Evolutionary conservation across 2,888 invertebrate species (phyloP), one percentile per base, ranked within the genome.

Genomic region (Cerceris rybyensis): DNA sequence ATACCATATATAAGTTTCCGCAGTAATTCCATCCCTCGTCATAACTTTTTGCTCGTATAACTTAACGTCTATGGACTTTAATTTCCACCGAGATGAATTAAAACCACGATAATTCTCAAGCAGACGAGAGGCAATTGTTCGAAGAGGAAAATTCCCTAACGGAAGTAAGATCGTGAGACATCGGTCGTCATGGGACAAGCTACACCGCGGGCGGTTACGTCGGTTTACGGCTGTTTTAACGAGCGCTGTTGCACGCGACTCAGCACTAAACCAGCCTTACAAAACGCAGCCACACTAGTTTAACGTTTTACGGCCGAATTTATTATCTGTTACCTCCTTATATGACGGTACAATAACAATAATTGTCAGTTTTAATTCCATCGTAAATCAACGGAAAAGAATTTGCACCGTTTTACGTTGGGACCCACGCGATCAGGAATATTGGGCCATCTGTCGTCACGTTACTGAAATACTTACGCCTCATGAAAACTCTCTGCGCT

Each of bases 251-350:
- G 90, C 92, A 92, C 91, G 92, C 92, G 91, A 92, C 90, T 91
- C 91, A 87, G 89, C 90, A 91, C 91, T 92, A 92, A 92, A 91
- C 88, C 90, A 88, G 87, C 90, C 90, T 91, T 91, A 92, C 92
- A 90, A 90, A 92, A 91, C 90, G 88, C 88, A 89, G 89, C 89
- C 90, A 91, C 80, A 84, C 91, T 91, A 92, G 91, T 91, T 92
- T 88, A 91, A 89, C 90, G 90, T 91, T 92, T 92, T 92, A 92
- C 88, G 91, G 88, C 85, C 86, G 86, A 90, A 92, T 92, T 92
- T 92, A 92, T 92, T 92, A 92, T 92, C 92, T 92, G 92, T 91
- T 92, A 91, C 89, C 92, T 91, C 89, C 91, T 92, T 91, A 91
- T 91, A 91, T 90, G 91, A 91, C 87, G 90, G 88, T 84, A 90